Conservation (phyloP, 2,888 invertebrate species). For the Leptopilina drosophilae region DNA sequence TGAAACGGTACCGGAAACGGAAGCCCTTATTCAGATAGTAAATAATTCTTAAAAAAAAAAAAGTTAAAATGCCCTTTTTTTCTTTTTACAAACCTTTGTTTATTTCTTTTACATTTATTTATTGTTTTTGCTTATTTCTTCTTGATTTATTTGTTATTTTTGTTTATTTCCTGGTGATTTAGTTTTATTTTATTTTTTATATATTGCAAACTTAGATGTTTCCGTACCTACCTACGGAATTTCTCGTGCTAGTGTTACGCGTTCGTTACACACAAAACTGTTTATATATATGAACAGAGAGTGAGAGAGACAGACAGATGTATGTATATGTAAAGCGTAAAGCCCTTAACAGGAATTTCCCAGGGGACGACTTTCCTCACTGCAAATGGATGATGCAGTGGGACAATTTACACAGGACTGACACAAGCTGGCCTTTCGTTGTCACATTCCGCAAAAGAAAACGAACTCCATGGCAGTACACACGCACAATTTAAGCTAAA, state of each 20-base stretch:
- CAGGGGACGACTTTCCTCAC: constrained; percentile 60
- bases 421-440: constrained; percentile 57
- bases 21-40: no score
- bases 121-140: no score
- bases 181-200: neutral
- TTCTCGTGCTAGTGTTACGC: constrained; percentile 37
- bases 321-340: constrained; percentile 40
- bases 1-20: no score
- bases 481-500: constrained; percentile 59
- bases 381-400: constrained; percentile 56
- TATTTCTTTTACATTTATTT: no score
- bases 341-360: constrained; percentile 62
- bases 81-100: no score
- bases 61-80: no score
- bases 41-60: no score
- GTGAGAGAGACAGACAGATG: neutral
- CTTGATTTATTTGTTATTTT: no score
- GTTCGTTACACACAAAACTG: neutral
- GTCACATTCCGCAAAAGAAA: constrained; percentile 52
- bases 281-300: no score
- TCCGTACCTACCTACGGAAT: constrained; percentile 33
- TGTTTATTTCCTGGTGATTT: no score
- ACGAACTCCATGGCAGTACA: constrained; percentile 68
- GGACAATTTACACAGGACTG: constrained; percentile 61
- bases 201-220: constrained; percentile 19